Base-by-base conservation (phyloP, 1,140 invertebrate genomes). In the Brachionus paranguensis region DNA sequence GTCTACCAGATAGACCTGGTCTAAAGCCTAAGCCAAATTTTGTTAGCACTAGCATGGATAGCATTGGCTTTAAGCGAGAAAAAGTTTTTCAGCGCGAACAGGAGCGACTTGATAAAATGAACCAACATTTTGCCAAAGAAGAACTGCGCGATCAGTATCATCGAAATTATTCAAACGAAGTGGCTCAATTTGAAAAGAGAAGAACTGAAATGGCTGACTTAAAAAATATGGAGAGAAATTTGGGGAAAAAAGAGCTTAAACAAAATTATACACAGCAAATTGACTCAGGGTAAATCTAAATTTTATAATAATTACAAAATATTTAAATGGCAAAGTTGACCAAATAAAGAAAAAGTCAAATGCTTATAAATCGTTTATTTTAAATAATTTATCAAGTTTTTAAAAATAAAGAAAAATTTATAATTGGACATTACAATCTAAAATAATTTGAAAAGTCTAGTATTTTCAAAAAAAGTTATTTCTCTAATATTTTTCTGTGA, bases 131-230 rank as follows among this genome's bases (percentile, higher is more conserved):
- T 6, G 64, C 37, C 12, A 81, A 60, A 41, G n/a, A 45, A 11
- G 27, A 81, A 11, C 2, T 43, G 24, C 55, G 78, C 14, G 78
- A 81, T 37, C 50, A 81, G 20, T 81, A 50, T 76, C 72, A 76
- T 37, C 20, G 64, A 37, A 60, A 81, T 41, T 60, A 81, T 43
- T 14, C 60, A 12, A 33, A 68, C 11, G n/a, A 68, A 37, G 50
- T 68, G 41, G 33, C 43, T 33, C 14, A 81, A 1, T 68, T 60
- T 20, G 53, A 64, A 17, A 60, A 68, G 37, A 27, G 43, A 81
- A 60, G 78, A 65, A 3, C 76, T 8, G 55, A 64, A 27, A n/a
- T 55, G n/a, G 76, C 45, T n/a, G 45, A 55, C 6, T 64, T 64
- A 11, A 79, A 64, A 17, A 55, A 79, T 17, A 17, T 64, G 27